Base-by-base conservation (phyloP, 1,140 invertebrate genomes). In the Cardiocondyla obscurior region DNA sequence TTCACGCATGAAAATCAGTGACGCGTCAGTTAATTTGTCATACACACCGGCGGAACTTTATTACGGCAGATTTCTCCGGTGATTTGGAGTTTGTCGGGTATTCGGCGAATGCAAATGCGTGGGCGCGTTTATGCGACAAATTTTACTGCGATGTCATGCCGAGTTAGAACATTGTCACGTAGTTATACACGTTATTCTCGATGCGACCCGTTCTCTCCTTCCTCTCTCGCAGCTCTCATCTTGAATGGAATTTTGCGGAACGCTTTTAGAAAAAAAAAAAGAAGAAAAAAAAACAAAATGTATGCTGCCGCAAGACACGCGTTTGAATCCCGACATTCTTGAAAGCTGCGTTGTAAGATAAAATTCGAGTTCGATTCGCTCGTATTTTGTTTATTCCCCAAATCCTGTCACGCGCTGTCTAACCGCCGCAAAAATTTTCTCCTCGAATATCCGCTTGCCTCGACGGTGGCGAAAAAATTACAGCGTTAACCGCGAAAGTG, bases 101-200 rank as follows among this genome's bases (percentile, higher is more conserved):
- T 67, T 69, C 74, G 49, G 33, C 74, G 62, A 69, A 79, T 79
- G 74, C 62, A 79, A 77, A 81, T 79, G 67, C 69, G 49, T 16
- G 58, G 10, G 58, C 7, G 30, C n/a, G 33, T 39, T 46, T 57
- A 46, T 46, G 42, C 42, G 57, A 51, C 7, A 30, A 64, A 76
- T 76, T 64, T 64, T 76, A 64, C 58, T 19, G 58, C 65, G 62
- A 22, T 76, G 72, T 62, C 57, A 64, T 28, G 39, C 28, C 7
- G 58, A 44, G 58, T 79, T 36, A 42, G 67, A 76, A 25, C 44
- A 65, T 62, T 74, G 57, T 76, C 53, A 51, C 44, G 39, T 19
- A 39, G 51, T 60, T 72, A 51, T 74, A 77, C 22, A 19, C 53
- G 33, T 62, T 55, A 39, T 44, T 14, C 28, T n/a, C 12, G 30